phyloP scores from a whole-genome alignment of 2,797 vertebrate genomes.

The Trichosurus vulpecula region DNA sequence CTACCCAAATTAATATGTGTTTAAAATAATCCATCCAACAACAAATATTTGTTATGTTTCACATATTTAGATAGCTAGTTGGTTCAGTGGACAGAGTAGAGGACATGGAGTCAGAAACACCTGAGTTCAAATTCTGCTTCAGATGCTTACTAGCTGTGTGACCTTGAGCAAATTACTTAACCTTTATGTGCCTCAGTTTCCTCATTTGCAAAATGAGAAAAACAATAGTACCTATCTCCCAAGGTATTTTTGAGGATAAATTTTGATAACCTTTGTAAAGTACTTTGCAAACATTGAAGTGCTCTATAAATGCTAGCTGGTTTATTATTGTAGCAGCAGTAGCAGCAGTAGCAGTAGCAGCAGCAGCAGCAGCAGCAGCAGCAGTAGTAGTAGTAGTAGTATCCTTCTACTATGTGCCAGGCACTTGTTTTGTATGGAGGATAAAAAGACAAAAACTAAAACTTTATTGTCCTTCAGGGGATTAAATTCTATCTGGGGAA shows the following conservation, averaged over 20 bases:
- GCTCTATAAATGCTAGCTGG: neutral
- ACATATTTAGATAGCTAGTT: neutral
- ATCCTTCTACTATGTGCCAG: neutral
- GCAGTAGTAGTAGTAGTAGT: no score
- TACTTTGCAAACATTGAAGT: neutral
- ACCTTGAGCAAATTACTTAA: neutral
- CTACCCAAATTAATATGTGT: neutral
- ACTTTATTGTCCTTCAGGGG: neutral
- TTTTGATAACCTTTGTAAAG: neutral
- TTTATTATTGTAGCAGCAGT: neutral
- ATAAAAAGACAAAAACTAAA: neutral
- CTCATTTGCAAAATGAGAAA: neutral
- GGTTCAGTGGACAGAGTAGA: neutral
- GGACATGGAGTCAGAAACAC: neutral
- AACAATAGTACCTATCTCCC: neutral
- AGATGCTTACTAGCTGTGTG: neutral
- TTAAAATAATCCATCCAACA: neutral
- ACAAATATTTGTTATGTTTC: neutral
- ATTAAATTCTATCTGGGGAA: neutral
- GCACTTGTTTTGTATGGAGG: neutral
- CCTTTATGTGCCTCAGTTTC: neutral
- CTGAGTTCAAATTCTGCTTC: neutral
- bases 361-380: no score
- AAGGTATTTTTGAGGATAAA: constrained; percentile 30
- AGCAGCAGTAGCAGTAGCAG: no score